Base-by-base conservation (phyloP, 2,113 vertebrate genomes). In the Pomatorhinus ruficollis region DNA sequence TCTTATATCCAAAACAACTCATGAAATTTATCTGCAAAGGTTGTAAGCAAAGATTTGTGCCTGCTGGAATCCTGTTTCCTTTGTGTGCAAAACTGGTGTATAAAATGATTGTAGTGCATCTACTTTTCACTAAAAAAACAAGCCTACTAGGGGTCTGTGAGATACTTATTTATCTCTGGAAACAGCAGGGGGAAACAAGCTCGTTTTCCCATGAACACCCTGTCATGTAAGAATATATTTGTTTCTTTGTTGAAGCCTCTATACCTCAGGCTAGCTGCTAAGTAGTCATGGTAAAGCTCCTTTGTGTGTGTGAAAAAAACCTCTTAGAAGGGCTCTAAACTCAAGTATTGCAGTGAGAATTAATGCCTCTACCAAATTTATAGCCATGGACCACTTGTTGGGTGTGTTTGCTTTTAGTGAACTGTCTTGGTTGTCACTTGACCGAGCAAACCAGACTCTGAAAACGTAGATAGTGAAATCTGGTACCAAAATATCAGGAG, bases 191-290 rank as follows among this genome's bases (percentile, higher is more conserved):
- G n/a, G 5, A 16, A 24, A 35, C 22, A 23, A 42, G 7, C 27
- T 3, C 4, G 0, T 13, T 42, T 2, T 6, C 23, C 44, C 31
- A 12, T 5, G 14, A 52, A 30, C 28, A 31, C 9, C 12, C 23
- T n/a, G 28, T 39, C 18, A 17, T 19, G 3, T 54, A 15, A 63
- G 39, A 65, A 44, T 53, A 3, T 52, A 63, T 66, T 70, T 69
- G 24, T 53, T 88, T 47, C 16, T 9, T 45, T 56, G 16, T 61
- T 56, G 12, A 44, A 24, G 39, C 11, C 30, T 61, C n/a, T 25
- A 2, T 75, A 45, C 28, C 31, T 65, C 33, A 76, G 50, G 60
- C 37, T 56, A 63, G 10, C 39, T 23, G 27, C 52, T 39, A 23
- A 64, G 54, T 15, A 77, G 33, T 47, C 42, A 30, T 88, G 56